Evolutionary conservation across 2,797 vertebrate species (phyloP).

Genomic region (Sebastes cheni): DNA sequence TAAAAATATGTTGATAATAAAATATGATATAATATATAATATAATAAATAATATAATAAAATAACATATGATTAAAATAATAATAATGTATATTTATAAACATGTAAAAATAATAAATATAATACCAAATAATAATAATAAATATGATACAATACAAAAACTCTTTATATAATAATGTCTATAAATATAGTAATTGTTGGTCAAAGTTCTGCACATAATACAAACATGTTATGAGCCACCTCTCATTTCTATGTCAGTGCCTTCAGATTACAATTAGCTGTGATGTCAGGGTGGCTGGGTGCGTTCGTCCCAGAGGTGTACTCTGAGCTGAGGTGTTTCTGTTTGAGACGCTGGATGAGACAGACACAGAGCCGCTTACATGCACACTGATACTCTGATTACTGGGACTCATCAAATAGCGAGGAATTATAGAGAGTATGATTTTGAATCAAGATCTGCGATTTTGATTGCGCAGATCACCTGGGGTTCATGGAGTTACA

Average conservation of each 20-base stretch:
- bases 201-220: not conserved
- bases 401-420: not conserved
- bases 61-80: too few relatives aligned
- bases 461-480: not conserved
- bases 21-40: not conserved
- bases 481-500: not conserved
- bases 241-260: not conserved
- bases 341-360: not conserved
- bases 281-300: not conserved
- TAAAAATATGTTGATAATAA: too few relatives aligned
- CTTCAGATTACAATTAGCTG: constrained; percentile 10
- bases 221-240: not conserved
- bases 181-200: not conserved
- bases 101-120: not conserved
- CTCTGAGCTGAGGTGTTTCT: not conserved
- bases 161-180: too few relatives aligned
- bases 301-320: not conserved
- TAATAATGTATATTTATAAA: not conserved
- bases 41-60: too few relatives aligned
- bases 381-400: not conserved
- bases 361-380: not conserved
- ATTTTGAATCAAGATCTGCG: not conserved
- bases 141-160: not conserved
- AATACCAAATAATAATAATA: too few relatives aligned
- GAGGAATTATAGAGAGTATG: not conserved